A percentile compares a stretch with the other conserved stretches of the same genome.
phyloP scores from a whole-genome alignment of 2,888 invertebrate species.

The Drosophila buzzatii region DNA sequence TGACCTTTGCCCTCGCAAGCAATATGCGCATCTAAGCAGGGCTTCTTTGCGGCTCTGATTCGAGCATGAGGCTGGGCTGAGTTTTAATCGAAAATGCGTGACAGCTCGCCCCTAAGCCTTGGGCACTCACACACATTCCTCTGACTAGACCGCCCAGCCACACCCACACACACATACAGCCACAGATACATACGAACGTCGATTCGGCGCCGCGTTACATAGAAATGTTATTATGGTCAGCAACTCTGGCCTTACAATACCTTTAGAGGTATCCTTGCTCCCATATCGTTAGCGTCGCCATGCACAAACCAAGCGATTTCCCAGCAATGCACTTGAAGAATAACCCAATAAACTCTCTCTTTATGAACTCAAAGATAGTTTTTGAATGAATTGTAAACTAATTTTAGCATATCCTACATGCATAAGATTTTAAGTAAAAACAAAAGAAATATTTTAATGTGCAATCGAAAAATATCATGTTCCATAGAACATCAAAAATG shows the following conservation, averaged over 20 bases:
- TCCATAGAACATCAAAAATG: neutral
- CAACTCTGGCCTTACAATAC: neutral
- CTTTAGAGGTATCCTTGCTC: neutral
- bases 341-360: too few relatives aligned
- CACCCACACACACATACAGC: neutral
- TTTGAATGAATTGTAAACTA: conserved; percentile 16
- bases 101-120: conserved; percentile 27
- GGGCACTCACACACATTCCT: neutral
- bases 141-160: neutral
- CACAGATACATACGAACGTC: neutral
- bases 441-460: neutral
- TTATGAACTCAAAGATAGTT: conserved; percentile 6
- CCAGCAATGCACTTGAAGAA: conserved; percentile 9
- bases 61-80: conserved; percentile 50
- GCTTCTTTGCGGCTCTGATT: conserved; percentile 57
- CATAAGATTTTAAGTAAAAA: neutral
- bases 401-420: conserved; percentile 4
- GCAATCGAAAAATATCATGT: neutral
- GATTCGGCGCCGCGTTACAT: conserved; percentile 17
- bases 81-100: conserved; percentile 77
- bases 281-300: neutral
- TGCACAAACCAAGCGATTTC: neutral
- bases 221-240: conserved; percentile 24
- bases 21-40: conserved; percentile 31
- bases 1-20: conserved; percentile 36